A percentile compares a stretch with the other conserved stretches of the same genome.
Evolutionary conservation across 2,113 vertebrate species (phyloP).

Genomic region (Canis aureus): DNA sequence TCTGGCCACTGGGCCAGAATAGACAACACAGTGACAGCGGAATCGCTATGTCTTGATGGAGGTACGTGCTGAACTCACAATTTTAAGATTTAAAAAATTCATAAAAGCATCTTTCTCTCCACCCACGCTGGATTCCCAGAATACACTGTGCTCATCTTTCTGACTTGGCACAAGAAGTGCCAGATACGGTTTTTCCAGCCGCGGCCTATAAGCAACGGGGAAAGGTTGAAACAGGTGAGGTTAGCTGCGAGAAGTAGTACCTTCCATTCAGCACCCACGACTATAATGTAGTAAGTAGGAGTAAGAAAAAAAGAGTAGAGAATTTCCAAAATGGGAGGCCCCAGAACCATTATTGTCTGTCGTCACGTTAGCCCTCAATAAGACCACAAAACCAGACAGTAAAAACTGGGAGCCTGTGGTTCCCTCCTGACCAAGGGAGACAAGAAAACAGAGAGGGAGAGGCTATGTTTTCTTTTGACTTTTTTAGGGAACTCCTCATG

Average conservation of each 20-base stretch:
- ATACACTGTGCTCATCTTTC: neutral
- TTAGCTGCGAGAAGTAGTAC: neutral
- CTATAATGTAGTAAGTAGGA: neutral
- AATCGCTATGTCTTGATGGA: neutral
- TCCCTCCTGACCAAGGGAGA: constrained; percentile 41
- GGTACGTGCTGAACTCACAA: neutral
- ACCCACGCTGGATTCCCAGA: neutral
- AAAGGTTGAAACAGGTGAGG: neutral
- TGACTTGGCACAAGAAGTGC: neutral
- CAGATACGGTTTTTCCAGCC: neutral
- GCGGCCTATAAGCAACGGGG: too few species aligned
- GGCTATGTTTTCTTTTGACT: neutral
- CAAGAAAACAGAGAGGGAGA: neutral
- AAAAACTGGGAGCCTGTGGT: constrained; percentile 60
- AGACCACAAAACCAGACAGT: constrained; percentile 74
- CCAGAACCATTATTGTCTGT: constrained; percentile 37
- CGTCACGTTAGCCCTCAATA: constrained; percentile 15
- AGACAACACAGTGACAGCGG: neutral
- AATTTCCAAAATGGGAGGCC: constrained; percentile 47
- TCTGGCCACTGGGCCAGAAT: neutral
- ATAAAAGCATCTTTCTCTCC: neutral
- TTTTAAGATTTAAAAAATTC: neutral
- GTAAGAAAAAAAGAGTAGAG: neutral
- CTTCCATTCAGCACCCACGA: neutral
- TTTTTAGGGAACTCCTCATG: neutral